Base-by-base conservation (phyloP, 2,888 invertebrate species). In the Girardia tigrina region DNA sequence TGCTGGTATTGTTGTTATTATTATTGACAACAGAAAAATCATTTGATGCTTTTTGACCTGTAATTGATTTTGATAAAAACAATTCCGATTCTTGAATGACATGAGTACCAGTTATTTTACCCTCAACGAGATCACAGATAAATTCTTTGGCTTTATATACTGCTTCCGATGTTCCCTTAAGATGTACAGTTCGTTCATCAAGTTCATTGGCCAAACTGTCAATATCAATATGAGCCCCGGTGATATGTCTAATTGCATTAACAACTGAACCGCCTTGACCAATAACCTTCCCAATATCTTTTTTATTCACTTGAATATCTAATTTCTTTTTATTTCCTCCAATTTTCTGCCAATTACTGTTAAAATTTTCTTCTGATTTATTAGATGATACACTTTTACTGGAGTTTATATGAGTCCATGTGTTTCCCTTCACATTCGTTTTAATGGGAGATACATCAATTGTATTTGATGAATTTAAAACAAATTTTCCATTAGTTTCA, bases 241-340 rank as follows among this genome's bases (percentile, higher is more conserved):
- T 95, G 74, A 92, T 91, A 76, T 92, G 91, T 77, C 97, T 88
- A 82, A 98, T 95, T 14, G 95, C 93, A 86, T 98, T 98, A 81
- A 98, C 95, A 85, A 97, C 97, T 86, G 90, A 91, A 72, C 97
- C 97, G 29, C 91, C 94, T 80, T 97, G 89, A 0, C 97, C 97
- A 82, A 98, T 98, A 74, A 98, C 94, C 75, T 97, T 88, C 77
- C 94, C 94, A 78, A 97, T 95, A 71, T 94, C 94, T 84, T 90
- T 90, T 27, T 92, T 89, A 75, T 94, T 92, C 77, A 98, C 94
- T 20, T 90, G 90, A 71, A 97, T 92, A 85, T 93, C 94, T 86
- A 94, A 94, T 79, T 85, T 84, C 76, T 69, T 36, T 56, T 75
- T 74, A 75, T 26, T 28, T 4, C 56, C 56, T 29, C 69, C 75